These are phyloP conservation scores for Pseudochirops cupreus DNA, from an alignment of 2,797 vertebrate genomes.

Conservation along the genomic window DNA sequence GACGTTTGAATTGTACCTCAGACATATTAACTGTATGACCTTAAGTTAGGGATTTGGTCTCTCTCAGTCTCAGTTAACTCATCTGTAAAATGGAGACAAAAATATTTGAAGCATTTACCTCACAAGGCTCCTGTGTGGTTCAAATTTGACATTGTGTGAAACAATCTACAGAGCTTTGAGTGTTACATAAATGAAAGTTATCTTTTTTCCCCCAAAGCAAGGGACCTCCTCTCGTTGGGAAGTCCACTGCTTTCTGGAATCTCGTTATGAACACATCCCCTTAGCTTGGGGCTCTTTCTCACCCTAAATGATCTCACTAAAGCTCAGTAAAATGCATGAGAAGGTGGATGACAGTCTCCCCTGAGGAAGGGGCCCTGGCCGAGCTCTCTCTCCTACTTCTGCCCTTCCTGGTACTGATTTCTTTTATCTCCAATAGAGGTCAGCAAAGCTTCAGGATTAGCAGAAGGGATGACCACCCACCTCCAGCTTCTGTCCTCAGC, in stretches of 20 bases:
- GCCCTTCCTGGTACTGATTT: not conserved
- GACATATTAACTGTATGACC: not conserved
- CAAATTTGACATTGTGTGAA: not conserved
- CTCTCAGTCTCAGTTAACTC: constrained; percentile 40
- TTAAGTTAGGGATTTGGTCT: not conserved
- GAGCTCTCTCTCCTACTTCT: not conserved
- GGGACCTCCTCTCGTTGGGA: not conserved
- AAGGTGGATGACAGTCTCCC: not conserved
- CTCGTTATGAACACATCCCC: not conserved
- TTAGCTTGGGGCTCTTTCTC: not conserved
- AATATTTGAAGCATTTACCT: not conserved
- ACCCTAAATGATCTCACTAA: not conserved
- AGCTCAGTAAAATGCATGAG: not conserved
- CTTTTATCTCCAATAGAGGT: constrained; percentile 30
- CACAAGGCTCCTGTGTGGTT: not conserved
- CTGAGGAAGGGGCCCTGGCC: not conserved
- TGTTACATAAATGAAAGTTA: not conserved
- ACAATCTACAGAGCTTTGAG: not conserved
- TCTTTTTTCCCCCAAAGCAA: not conserved
- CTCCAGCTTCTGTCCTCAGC: not conserved
- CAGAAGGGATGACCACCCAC: not conserved
- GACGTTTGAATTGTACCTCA: not conserved
- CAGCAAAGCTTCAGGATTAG: not conserved
- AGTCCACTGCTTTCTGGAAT: not conserved
- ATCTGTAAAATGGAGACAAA: constrained; percentile 8